Evolutionary conservation across 2,113 vertebrate genomes (phyloP), one percentile per base, ranked within the genome.

Genomic region (Salvator merianae): DNA sequence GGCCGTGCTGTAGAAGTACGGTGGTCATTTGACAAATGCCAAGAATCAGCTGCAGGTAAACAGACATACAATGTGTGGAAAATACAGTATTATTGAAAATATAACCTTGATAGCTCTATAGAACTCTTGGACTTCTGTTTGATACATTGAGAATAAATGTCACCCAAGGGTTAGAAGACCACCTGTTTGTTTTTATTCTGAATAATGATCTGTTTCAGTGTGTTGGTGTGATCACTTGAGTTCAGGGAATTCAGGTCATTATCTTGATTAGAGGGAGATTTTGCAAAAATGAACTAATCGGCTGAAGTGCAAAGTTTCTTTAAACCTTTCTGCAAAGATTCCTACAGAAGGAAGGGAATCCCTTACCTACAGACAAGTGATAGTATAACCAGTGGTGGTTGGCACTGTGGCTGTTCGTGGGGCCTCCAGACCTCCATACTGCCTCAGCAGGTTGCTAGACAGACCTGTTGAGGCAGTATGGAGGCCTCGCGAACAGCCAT

Each of bases 1-100:
- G 96, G 96, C 32, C 93, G 91, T 38, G 96, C 96, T 1, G 96
- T 96, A 80, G 96, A 97, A 88, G 95, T 96, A 32, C 93, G 94
- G 43, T 97, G 96, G 96, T 96, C 95, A 22, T 97, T 96, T 75
- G 95, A 95, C 90, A 96, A 97, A 90, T 97, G 95, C 92, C 96
- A 96, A 20, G 95, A 97, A 77, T 96, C 96, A 1, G 87, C 95
- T 74, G 96, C 96, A 95, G 96, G 96, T 96, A 88, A 59, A 7
- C 18, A 5, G 1, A 32, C 0, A 7, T 4, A 7, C 30, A 5
- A 10, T 0, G 69, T 38, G 10, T 13, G 32, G 16, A 22, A 0
- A 59, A 59, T 4, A 20, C 50, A 53, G 0, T 10, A 70, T 77
- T 34, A 9, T 12, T 66, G 43, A 69, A 59, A 32, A 30, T 28